phyloP scores from a whole-genome alignment of 2,113 vertebrate genomes.

The Chaetodon auriga region DNA sequence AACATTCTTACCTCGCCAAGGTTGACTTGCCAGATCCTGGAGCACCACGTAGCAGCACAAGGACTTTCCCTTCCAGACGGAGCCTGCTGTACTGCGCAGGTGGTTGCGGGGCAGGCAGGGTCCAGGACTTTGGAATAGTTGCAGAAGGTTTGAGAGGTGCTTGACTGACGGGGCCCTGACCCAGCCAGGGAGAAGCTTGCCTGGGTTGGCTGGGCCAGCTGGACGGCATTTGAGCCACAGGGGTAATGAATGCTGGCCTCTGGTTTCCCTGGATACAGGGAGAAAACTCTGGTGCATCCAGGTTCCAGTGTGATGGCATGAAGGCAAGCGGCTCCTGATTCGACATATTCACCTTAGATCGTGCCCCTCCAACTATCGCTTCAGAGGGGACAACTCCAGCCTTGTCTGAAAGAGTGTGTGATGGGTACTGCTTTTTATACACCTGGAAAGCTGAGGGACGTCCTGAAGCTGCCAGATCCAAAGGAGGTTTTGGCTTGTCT shows the following conservation, averaged over 20 bases:
- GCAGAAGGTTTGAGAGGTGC: slow-evolving; percentile 80
- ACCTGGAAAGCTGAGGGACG: slow-evolving; percentile 83
- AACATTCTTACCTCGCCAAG: slow-evolving; percentile 89
- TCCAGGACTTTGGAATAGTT: slow-evolving; percentile 86
- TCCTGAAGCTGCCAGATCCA: slow-evolving; percentile 67
- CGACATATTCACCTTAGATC: slow-evolving; percentile 42
- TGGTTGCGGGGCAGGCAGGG: slow-evolving; percentile 68
- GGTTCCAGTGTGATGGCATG: slow-evolving; percentile 85
- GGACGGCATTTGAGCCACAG: slow-evolving; percentile 82
- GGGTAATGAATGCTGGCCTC: slow-evolving; percentile 87
- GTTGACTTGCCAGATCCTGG: slow-evolving; percentile 97
- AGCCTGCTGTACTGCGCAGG: slow-evolving; percentile 81
- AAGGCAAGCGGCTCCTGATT: slow-evolving; percentile 36
- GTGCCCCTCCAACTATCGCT: slow-evolving; percentile 18
- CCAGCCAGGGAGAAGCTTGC: slow-evolving; percentile 64
- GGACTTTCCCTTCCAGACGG: slow-evolving; percentile 86
- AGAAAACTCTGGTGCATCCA: slow-evolving; percentile 85
- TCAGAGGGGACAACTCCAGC: slow-evolving; percentile 1
- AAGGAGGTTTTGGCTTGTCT: slow-evolving; percentile 44
- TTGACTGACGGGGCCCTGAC: slow-evolving; percentile 58
- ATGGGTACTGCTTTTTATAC: slow-evolving; percentile 77
- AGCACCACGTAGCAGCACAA: slow-evolving; percentile 94
- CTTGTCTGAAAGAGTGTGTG: background rate
- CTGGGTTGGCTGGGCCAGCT: slow-evolving; percentile 78
- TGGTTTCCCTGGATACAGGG: slow-evolving; percentile 71